Base-by-base conservation (phyloP, 2,888 invertebrate genomes). In the Cyaniris semiargus region DNA sequence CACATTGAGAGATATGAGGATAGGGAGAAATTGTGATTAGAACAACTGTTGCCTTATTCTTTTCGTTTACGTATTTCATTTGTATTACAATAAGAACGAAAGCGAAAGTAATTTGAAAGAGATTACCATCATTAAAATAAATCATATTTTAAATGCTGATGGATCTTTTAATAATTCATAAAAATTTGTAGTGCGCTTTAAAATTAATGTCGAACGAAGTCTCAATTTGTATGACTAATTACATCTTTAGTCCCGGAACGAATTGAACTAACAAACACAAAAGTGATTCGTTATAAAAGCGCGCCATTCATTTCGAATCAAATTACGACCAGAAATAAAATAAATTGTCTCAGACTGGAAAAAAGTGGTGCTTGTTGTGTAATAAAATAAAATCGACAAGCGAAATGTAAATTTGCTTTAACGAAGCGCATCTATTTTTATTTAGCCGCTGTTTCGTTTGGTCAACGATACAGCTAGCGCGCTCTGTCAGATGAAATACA, bases 331-430 rank as follows among this genome's bases (percentile, higher is more conserved):
- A 81, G 79, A 80, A 82, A 76, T 77, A 79, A 76, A 66, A 75
- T 77, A 83, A 84, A 85, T 85, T 82, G 83, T 80, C 81, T 79
- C 80, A 70, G 74, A 75, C 71, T 71, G 60, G 82, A 84, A 86
- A 84, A 84, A 82, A 85, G 84, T 84, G 84, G 84, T 84, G 84
- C 79, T 79, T 82, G 79, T 81, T 83, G 84, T 84, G 85, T 86
- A 87, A 87, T 85, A 83, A 88, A 89, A 88, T 87, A 87, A 89
- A 87, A 83, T 82, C 83, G 82, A 81, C 82, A 85, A 86, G 88
- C 86, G 87, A 90, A 89, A 91, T 90, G 90, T 86, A 90, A 92
- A 92, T 90, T 89, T 88, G 83, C 85, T 89, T 87, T 90, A 90
- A 92, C 91, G 90, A 91, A 90, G 88, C 85, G 88, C 85, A 86